Evolutionary conservation across 35 echinoderm and acorn worm genomes (phyloP), one percentile per base, ranked within the genome.

Genomic region (Patiria miniata): DNA sequence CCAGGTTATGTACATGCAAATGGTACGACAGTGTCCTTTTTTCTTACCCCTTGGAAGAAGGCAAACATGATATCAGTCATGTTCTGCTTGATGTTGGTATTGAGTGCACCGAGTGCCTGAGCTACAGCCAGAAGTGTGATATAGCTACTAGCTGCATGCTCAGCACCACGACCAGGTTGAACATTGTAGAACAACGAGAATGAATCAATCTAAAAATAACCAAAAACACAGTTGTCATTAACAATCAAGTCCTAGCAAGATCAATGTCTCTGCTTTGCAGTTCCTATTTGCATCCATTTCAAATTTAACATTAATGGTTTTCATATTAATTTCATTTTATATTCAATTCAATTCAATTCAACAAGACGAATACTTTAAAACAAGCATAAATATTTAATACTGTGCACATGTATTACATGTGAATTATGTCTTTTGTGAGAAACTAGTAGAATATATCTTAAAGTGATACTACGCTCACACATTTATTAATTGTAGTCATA

Each of bases 41-140:
- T 59, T 93, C 91, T 79, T 90, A 99, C 96, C 65, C 89, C 93
- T 86, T 94, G 85, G 50, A 99, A 95, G 68, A 94, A 94, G 5
- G 61, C 61, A 80, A 99, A 99, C 93, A 99, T 94, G 55, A 99
- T 94, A 50, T 91, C 90, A 19, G 61, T 61, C 83, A 90, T 85
- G 3, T 85, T 56, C 6, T 95, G 51, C 77, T 93, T 99, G 61
- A 79, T 78, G 42, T 87, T 79, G 8, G 29, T 26, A 19, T 58
- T 6, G 19, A 99, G 83, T 47, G 65, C 76, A 34, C 96, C 92
- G 0, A 99, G 78, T 1, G 90, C 92, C 23, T 99, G 80, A 10
- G 86, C 93, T 10, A 87, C 90, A 69, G 96, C 93, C 2, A 99
- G 58, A 12, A 99, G 85, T 16, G 96, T 88, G 18, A 99, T 83